Percentiles rank a stretch among this genome's conserved stretches.
These are phyloP conservation scores for Spinibarbus caldwelli DNA, from an alignment of 2,797 vertebrate genomes.

Conservation along the genomic window DNA sequence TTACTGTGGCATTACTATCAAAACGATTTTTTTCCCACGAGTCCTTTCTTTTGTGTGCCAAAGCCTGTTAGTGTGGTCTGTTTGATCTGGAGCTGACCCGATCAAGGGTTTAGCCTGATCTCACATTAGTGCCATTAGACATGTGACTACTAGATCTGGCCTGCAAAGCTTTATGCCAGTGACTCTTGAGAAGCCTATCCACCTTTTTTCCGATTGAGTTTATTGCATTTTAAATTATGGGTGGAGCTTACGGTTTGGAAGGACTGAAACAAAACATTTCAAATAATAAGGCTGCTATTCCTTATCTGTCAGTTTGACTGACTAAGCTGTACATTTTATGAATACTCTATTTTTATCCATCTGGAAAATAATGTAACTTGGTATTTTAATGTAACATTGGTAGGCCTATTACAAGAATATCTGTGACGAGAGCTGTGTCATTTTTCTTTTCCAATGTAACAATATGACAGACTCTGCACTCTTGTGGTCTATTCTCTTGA, in stretches of 20 bases:
- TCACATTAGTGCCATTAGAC: conserved; percentile 54
- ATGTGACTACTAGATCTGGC: conserved; percentile 42
- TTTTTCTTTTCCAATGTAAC: too few species aligned
- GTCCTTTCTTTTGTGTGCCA: conserved; percentile 50
- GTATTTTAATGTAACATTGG: too few species aligned
- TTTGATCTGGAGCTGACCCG: conserved; percentile 53
- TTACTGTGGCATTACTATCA: conserved; percentile 18
- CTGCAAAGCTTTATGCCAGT: conserved; percentile 12
- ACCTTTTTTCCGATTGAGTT: background rate
- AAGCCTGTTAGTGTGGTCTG: conserved; percentile 58
- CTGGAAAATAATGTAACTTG: too few species aligned
- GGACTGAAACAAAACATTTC: background rate
- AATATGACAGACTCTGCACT: too few species aligned
- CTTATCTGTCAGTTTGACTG: background rate
- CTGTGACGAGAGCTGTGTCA: too few species aligned
- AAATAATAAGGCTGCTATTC: background rate
- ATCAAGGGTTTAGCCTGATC: conserved; percentile 48
- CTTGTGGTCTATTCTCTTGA: too few species aligned
- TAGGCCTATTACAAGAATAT: too few species aligned
- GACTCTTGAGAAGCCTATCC: background rate
- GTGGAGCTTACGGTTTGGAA: background rate
- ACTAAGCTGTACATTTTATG: too few species aligned
- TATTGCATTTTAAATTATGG: background rate
- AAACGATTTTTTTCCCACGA: conserved; percentile 47
- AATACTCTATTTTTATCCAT: too few species aligned